Evolutionary conservation across 2,797 vertebrate species (phyloP), one percentile per base, ranked within the genome.

Genomic region (Harpagifer antarcticus): DNA sequence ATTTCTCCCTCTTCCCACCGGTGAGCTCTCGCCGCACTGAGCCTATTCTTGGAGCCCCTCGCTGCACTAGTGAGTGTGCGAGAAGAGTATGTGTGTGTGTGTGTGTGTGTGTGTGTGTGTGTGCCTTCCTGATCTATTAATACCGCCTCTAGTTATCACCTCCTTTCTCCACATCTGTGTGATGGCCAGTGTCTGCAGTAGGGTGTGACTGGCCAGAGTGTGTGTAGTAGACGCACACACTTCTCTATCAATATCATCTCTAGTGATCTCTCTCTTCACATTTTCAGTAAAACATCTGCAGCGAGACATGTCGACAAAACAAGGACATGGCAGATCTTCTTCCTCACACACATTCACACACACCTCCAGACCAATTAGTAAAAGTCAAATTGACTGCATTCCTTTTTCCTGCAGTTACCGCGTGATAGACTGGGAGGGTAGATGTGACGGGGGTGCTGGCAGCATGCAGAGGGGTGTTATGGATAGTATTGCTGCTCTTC

Each of bases 101-200:
- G 64, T 60, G 68, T 45, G 37, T 53, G 67, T 20, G 57, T 44
- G 49, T 47, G 67, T 40, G 66, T 54, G 64, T 78, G 68, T 52
- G 79, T 42, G 68, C 52, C 60, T 69, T 76, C 60, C 75, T 60
- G 84, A 88, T 91, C 91, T 92, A 93, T 92, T 90, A 89, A 91
- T 93, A 93, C 86, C 42, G 3, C 57, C 81, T 79, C 82, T 76
- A 86, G 88, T 90, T 90, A 93, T 90, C 83, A 81, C 88, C 86
- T 91, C 69, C 84, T 78, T 81, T 89, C 82, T 85, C 74, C 86
- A 91, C 91, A 91, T 92, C 92, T 90, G 91, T 90, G 88, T 85
- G 86, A 86, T 55, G 77, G 81, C 78, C 69, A 50, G 78, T 74
- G 78, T 86, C 84, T 88, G 86, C 72, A 16, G 64, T 76, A 89